Conservation (phyloP, 2,797 vertebrate genomes). For the Anguilla megastoma region DNA sequence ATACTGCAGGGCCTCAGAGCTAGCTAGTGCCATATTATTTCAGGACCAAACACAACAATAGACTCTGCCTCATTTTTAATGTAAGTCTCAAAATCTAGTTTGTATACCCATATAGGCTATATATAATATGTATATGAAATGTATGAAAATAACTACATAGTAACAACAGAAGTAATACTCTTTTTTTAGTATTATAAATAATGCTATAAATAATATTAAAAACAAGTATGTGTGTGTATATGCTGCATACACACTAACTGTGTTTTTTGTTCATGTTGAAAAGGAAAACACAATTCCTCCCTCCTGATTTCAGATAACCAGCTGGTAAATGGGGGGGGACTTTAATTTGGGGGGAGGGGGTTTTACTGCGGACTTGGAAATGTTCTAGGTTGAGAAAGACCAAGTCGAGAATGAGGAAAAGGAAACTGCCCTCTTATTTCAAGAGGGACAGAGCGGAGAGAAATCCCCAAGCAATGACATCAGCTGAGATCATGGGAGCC, state of each 20-base stretch:
- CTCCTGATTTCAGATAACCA: not conserved
- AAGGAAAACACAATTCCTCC: no score
- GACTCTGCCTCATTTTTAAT: not conserved
- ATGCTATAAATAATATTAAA: no score
- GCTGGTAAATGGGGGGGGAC: not conserved
- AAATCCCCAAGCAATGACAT: conserved; percentile 25
- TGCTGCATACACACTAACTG: no score
- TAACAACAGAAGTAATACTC: no score
- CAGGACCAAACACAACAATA: not conserved
- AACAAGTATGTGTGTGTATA: no score
- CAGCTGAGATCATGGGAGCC: conserved; percentile 52
- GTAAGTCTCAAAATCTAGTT: not conserved
- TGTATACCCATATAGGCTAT: not conserved
- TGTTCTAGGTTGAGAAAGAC: not conserved
- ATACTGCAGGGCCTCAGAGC: not conserved
- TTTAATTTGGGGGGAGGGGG: not conserved
- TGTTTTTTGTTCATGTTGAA: no score
- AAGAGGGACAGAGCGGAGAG: not conserved
- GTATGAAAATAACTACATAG: not conserved
- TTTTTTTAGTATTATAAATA: no score
- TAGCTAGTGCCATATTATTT: not conserved
- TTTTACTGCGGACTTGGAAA: not conserved
- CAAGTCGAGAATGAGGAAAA: not conserved
- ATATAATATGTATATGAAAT: not conserved
- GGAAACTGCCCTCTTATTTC: not conserved